Conservation (phyloP, 2,113 vertebrate genomes). For the Thalassoma bifasciatum region DNA sequence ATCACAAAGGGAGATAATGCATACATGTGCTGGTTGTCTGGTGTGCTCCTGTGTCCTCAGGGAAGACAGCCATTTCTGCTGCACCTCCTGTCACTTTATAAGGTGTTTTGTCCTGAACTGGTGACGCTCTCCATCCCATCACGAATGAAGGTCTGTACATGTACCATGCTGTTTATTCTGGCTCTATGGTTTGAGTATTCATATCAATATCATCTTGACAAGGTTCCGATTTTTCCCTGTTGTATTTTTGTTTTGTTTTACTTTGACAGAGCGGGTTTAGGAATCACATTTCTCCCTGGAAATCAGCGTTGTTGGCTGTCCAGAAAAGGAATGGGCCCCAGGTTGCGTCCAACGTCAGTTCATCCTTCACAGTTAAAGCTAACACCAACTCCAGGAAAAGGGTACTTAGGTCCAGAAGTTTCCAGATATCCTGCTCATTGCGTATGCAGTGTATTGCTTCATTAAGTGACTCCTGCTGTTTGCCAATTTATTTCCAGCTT, state of each 20-base stretch:
- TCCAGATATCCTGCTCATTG: too few species aligned
- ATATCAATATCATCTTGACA: not conserved
- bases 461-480: not conserved
- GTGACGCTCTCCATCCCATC: constrained; percentile 86
- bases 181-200: not conserved
- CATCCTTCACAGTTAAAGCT: constrained; percentile 44
- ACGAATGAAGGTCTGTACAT: constrained; percentile 85
- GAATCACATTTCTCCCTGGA: constrained; percentile 87
- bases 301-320: constrained; percentile 79
- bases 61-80: constrained; percentile 88
- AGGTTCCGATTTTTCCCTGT: not conserved
- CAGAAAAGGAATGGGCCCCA: constrained; percentile 78
- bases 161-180: not conserved
- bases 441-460: not conserved
- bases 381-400: constrained; percentile 73
- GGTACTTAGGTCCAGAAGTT: constrained; percentile 60
- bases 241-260: constrained; percentile 40
- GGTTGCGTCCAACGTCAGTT: constrained; percentile 37
- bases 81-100: constrained; percentile 91
- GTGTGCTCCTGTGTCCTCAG: constrained; percentile 66
- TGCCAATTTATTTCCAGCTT: not conserved
- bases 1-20: not conserved
- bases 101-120: constrained; percentile 88
- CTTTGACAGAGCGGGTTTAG: constrained; percentile 85
- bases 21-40: not conserved